Conservation (phyloP, 2,797 vertebrate genomes). For the Poeciliopsis paucimaculata region DNA sequence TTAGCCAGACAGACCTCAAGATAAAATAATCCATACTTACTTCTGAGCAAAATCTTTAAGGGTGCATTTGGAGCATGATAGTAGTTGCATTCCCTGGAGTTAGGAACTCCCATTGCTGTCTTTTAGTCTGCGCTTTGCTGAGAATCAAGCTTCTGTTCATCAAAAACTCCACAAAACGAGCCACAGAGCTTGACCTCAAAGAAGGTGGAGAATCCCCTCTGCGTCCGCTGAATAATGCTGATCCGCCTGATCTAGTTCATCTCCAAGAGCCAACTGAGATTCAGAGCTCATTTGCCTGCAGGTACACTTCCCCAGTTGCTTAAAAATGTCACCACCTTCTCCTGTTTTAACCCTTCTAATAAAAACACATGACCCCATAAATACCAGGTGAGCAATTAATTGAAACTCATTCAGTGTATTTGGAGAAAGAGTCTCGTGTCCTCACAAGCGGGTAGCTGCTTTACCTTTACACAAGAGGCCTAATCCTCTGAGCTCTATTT, state of each 20-base stretch:
- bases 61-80: slow-evolving; percentile 64
- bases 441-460: slow-evolving; percentile 44
- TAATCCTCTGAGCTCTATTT: slow-evolving; percentile 81
- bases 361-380: slow-evolving; percentile 39
- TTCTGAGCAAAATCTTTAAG: slow-evolving; percentile 72
- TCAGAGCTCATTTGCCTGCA: slow-evolving; percentile 3
- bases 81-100: slow-evolving; percentile 79
- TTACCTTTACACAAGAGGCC: slow-evolving; percentile 66
- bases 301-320: slow-evolving; percentile 44
- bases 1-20: neutral
- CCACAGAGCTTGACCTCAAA: neutral
- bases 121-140: slow-evolving; percentile 21
- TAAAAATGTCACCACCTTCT: slow-evolving; percentile 32
- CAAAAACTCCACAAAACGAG: slow-evolving; percentile 39
- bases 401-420: slow-evolving; percentile 34
- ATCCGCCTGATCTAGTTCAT: slow-evolving; percentile 26
- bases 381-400: slow-evolving; percentile 43
- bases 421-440: slow-evolving; percentile 28
- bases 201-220: slow-evolving; percentile 3
- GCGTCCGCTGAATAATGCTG: slow-evolving; percentile 22
- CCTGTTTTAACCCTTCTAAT: slow-evolving; percentile 42
- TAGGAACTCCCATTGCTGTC: slow-evolving; percentile 79
- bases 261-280: neutral
- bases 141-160: slow-evolving; percentile 35
- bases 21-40: slow-evolving; percentile 67